Conservation (phyloP, 2,797 vertebrate species). For the Babyrousa celebensis region DNA sequence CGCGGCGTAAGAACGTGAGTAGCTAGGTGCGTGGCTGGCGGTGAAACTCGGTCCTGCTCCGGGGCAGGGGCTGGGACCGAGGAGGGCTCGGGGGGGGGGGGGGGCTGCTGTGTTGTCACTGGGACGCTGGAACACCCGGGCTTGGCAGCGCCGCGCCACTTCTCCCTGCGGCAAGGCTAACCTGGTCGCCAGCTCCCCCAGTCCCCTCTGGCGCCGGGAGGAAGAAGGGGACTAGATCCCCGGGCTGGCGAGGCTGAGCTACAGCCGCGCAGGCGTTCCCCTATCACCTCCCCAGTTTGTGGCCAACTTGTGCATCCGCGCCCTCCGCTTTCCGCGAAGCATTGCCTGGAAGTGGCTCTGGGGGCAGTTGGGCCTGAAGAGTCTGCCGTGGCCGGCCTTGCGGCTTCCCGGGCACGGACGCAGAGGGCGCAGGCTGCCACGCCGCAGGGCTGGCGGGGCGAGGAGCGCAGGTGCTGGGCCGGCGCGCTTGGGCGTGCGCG, state of each 20-base stretch:
- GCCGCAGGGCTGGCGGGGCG: neutral
- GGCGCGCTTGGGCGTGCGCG: slow-evolving; percentile 42
- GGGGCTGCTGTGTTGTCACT: neutral
- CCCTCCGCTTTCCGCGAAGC: neutral
- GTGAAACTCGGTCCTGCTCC: neutral
- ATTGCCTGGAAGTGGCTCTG: neutral
- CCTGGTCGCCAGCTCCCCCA: neutral
- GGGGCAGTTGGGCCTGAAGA: neutral
- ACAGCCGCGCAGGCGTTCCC: neutral
- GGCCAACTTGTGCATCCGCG: slow-evolving; percentile 66
- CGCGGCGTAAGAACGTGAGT: slow-evolving; percentile 82
- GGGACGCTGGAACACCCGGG: neutral
- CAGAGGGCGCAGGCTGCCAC: neutral
- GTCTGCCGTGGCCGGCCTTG: neutral
- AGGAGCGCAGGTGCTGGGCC: neutral
- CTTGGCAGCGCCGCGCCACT: neutral
- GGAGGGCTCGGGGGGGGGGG: slow-evolving; percentile 32
- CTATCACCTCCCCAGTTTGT: neutral
- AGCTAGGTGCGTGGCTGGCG: neutral
- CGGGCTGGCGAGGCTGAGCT: neutral
- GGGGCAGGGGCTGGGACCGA: neutral
- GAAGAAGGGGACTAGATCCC: neutral
- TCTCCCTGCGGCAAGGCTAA: neutral
- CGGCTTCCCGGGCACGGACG: neutral
- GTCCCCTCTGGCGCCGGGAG: neutral